A percentile compares a stretch with the other conserved stretches of the same genome.
These are phyloP conservation scores for Drosophila kuntzei DNA, from an alignment of 2,888 invertebrate species.

Conservation along the genomic window DNA sequence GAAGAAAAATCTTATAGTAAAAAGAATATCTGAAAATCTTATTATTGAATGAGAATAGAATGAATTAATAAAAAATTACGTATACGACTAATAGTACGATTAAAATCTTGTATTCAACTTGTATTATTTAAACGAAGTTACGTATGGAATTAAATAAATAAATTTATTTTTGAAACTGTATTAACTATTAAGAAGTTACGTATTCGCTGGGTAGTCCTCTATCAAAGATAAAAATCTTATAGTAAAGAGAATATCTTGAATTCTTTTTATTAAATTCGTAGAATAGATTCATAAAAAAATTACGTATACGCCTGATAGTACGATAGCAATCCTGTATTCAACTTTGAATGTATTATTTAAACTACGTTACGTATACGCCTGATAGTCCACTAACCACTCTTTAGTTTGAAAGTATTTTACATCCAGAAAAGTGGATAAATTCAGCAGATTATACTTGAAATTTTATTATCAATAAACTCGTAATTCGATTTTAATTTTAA, in stretches of 20 bases:
- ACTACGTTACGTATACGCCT: neutral
- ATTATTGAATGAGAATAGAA: too few species aligned
- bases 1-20: too few species aligned
- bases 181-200: neutral
- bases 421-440: neutral
- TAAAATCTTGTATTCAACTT: too few species aligned
- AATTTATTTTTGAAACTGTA: too few species aligned
- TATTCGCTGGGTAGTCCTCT: neutral
- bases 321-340: neutral
- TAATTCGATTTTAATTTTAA: conserved; percentile 13
- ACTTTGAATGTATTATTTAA: neutral
- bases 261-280: neutral
- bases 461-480: conserved; percentile 7
- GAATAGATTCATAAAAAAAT: neutral
- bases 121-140: too few species aligned
- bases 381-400: neutral
- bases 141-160: too few species aligned
- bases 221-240: neutral
- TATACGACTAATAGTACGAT: too few species aligned
- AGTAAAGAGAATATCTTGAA: neutral
- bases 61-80: neutral
- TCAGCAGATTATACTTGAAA: neutral
- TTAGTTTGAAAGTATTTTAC: neutral
- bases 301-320: neutral
- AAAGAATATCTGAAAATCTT: too few species aligned